These are phyloP conservation scores for Eulemur rubriventer DNA, from an alignment of 2,797 vertebrate genomes.

Conservation along the genomic window DNA sequence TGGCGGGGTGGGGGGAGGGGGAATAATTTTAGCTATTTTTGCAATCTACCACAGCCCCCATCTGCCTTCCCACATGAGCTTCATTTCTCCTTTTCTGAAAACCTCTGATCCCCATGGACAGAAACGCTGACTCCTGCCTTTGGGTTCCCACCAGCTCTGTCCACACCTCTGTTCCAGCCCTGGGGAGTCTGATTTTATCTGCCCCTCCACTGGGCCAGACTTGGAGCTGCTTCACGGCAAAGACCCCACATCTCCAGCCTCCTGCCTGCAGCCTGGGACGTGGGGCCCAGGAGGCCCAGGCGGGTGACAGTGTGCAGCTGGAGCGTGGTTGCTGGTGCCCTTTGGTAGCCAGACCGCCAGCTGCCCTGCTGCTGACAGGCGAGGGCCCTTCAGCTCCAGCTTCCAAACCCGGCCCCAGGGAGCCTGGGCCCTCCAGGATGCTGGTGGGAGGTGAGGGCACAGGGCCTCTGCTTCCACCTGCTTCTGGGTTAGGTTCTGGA, in stretches of 20 bases:
- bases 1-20: neutral
- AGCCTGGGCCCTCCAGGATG: neutral
- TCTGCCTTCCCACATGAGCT: neutral
- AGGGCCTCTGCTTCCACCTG: too few species aligned
- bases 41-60: fast-evolving
- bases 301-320: fast-evolving
- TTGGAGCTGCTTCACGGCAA: neutral
- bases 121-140: neutral
- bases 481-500: neutral
- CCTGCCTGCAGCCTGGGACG: fast-evolving
- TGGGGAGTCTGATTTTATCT: neutral
- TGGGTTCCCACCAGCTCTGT: neutral
- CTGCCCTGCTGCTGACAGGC: neutral
- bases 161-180: neutral
- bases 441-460: neutral
- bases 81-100: neutral
- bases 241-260: fast-evolving
- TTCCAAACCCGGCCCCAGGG: too few species aligned
- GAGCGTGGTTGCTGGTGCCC: neutral
- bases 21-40: neutral
- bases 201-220: neutral
- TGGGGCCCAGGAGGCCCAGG: fast-evolving
- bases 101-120: neutral
- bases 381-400: neutral
- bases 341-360: neutral